These are phyloP conservation scores for Asbolus verrucosus DNA, from an alignment of 1,140 invertebrate species.

Conservation along the genomic window DNA sequence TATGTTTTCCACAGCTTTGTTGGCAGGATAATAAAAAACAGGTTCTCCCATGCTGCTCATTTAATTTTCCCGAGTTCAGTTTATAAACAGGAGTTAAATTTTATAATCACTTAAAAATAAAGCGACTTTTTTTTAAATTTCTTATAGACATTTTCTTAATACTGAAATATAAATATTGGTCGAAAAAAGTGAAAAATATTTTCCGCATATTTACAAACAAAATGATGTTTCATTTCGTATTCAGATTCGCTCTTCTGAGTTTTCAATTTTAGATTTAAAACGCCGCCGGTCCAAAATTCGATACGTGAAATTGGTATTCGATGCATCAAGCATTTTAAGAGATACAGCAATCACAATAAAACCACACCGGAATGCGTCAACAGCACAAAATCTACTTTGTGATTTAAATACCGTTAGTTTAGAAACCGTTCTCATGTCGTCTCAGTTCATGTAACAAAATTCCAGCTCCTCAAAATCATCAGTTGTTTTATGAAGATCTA, in stretches of 20 bases:
- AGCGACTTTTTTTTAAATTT: no score
- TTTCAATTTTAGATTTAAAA: constrained; percentile 48
- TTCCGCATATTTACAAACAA: constrained; percentile 47
- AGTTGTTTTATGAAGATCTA: no score
- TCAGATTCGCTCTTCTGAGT: constrained; percentile 43
- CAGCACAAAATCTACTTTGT: background rate
- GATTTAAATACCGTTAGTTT: background rate
- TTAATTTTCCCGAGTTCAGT: background rate
- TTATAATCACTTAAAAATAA: no score
- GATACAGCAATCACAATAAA: constrained; percentile 25
- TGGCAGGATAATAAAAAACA: background rate
- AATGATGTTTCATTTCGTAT: constrained; percentile 50
- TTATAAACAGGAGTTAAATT: no score
- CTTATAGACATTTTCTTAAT: no score
- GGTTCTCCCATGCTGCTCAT: background rate
- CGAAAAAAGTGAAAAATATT: constrained; percentile 28
- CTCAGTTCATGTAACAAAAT: no score
- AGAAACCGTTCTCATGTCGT: no score
- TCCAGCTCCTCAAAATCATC: no score
- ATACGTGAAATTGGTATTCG: constrained; percentile 46
- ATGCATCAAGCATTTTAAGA: constrained; percentile 40
- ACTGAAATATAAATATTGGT: constrained; percentile 10
- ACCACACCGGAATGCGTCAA: background rate
- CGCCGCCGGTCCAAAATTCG: constrained; percentile 45
- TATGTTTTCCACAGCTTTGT: background rate